Percentiles rank a stretch among this genome's conserved stretches.
Conservation (phyloP, 2,113 vertebrate species). For the Ammodytes marinus region DNA sequence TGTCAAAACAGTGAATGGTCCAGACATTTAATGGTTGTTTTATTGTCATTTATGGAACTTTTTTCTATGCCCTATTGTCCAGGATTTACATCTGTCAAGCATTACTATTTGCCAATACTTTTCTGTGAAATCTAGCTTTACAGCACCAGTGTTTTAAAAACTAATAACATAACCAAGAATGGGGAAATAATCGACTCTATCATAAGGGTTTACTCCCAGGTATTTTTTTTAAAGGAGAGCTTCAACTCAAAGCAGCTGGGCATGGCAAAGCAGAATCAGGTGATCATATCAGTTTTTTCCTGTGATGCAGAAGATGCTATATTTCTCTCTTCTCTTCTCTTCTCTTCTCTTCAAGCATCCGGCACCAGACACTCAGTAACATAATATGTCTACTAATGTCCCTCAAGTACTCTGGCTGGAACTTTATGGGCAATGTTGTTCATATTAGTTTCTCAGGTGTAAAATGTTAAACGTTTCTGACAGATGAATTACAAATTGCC, state of each 20-base stretch:
- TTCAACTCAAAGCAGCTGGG: constrained; percentile 58
- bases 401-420: constrained; percentile 56
- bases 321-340: constrained; percentile 24
- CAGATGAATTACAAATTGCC: constrained; percentile 50
- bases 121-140: constrained; percentile 8
- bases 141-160: constrained; percentile 28
- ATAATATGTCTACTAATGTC: constrained; percentile 59
- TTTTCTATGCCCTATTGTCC: constrained; percentile 14
- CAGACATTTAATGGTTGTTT: constrained; percentile 24
- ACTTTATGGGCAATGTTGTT: constrained; percentile 59
- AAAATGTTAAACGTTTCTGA: constrained; percentile 56
- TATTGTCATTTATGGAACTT: not conserved
- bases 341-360: constrained; percentile 60
- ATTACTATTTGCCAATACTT: constrained; percentile 5
- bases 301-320: constrained; percentile 51
- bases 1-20: constrained; percentile 16
- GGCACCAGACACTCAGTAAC: constrained; percentile 63
- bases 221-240: constrained; percentile 29
- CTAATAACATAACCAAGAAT: constrained; percentile 11
- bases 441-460: constrained; percentile 41
- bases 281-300: constrained; percentile 56
- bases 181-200: not conserved
- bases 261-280: constrained; percentile 45
- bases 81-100: not conserved
- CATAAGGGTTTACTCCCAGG: constrained; percentile 36